phyloP scores from a whole-genome alignment of 2,888 invertebrate genomes.

The Neoaliturus tenellus region DNA sequence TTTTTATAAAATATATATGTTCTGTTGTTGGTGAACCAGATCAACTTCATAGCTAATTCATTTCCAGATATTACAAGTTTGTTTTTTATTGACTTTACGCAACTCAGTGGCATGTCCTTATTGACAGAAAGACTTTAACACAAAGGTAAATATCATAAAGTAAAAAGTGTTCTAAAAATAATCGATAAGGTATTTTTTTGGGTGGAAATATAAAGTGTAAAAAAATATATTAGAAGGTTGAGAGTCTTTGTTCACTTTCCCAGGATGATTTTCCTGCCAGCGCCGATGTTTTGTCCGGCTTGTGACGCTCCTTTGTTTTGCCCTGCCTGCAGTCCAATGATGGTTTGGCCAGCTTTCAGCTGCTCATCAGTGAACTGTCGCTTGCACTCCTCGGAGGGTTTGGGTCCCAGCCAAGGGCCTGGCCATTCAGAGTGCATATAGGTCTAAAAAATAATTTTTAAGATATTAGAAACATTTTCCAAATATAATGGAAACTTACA shows the following conservation, averaged over 20 bases:
- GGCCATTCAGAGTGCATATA: conserved; percentile 90
- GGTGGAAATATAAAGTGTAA: conserved; percentile 4
- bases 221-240: not conserved
- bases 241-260: conserved; percentile 79
- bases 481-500: too few relatives aligned
- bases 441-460: conserved; percentile 80
- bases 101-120: not conserved
- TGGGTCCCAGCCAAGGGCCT: conserved; percentile 95
- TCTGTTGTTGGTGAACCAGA: not conserved
- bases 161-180: conserved; percentile 3
- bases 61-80: not conserved
- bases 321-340: conserved; percentile 97
- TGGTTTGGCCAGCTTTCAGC: conserved; percentile 89
- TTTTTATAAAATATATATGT: not conserved
- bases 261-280: conserved; percentile 92
- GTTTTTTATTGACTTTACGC: not conserved
- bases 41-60: not conserved
- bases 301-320: conserved; percentile 97
- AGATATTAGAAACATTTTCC: too few relatives aligned
- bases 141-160: conserved; percentile 2
- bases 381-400: conserved; percentile 95
- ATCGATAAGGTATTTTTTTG: not conserved
- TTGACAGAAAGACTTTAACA: not conserved
- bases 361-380: conserved; percentile 96
- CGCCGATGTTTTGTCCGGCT: conserved; percentile 93